Evolutionary conservation across 2,797 vertebrate genomes (phyloP).

Genomic region (Somateria mollissima): DNA sequence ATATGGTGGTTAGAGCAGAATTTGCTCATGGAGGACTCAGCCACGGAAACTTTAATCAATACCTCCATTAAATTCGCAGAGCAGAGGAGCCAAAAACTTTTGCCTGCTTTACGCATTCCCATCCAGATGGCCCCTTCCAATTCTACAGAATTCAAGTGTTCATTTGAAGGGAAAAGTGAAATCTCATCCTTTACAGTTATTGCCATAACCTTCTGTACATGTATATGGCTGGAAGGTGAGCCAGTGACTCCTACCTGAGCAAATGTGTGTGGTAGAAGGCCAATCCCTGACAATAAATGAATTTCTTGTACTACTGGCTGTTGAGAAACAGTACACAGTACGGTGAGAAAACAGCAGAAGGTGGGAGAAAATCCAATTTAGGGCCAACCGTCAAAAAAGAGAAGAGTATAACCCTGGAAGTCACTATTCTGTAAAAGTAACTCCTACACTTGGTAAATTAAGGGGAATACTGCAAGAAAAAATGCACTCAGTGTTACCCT

Average conservation of each 20-base stretch:
- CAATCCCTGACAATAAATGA: not conserved
- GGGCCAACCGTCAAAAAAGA: not conserved
- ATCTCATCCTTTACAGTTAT: not conserved
- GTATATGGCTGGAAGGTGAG: not conserved
- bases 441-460: not conserved
- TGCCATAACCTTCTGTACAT: not conserved
- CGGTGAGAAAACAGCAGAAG: not conserved
- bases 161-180: not conserved
- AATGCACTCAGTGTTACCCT: not conserved
- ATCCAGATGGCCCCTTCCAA: not conserved
- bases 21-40: not conserved
- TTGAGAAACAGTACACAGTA: not conserved
- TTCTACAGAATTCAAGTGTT: not conserved
- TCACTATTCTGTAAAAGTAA: not conserved
- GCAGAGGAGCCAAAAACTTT: not conserved
- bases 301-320: not conserved
- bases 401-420: not conserved
- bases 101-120: rapidly evolving
- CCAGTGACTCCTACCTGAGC: not conserved
- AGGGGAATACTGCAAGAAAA: not conserved
- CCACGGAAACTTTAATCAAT: not conserved
- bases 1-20: not conserved
- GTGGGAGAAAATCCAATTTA: conserved; percentile 16
- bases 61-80: not conserved
- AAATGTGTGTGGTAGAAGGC: not conserved